Evolutionary conservation across 53 echinoderm and acorn worm species (phyloP).

Genomic region (Actinopyga echinites): DNA sequence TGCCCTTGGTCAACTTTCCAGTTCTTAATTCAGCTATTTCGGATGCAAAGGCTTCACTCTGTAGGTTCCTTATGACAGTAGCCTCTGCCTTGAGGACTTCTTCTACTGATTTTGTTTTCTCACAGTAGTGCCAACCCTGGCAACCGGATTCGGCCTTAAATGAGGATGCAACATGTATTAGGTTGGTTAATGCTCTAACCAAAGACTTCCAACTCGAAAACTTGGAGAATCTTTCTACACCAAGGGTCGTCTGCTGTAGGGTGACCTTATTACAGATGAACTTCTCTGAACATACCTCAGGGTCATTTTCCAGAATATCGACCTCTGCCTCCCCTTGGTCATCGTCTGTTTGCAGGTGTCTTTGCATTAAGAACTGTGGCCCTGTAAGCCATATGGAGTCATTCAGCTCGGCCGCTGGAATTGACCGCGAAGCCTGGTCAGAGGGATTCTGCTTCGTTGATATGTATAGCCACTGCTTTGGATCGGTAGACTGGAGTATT

Average conservation of each 20-base stretch:
- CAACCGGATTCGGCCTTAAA: conserved; percentile 29
- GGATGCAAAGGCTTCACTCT: conserved; percentile 48
- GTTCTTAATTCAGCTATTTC: conserved; percentile 50
- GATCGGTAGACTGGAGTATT: conserved; percentile 43
- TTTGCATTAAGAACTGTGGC: conserved; percentile 40
- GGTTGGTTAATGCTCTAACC: conserved; percentile 42
- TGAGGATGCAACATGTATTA: conserved; percentile 41
- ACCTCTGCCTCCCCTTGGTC: conserved; percentile 12
- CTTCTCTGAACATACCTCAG: conserved; percentile 49
- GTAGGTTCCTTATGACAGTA: conserved; percentile 47
- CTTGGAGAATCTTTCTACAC: conserved; percentile 42
- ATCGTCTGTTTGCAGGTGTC: conserved; percentile 8
- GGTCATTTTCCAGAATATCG: conserved; percentile 43
- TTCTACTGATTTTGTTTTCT: conserved; percentile 42
- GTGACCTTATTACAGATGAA: conserved; percentile 48
- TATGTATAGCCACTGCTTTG: conserved; percentile 58
- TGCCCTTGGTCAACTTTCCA: conserved; percentile 44
- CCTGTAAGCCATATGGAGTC: conserved; percentile 52
- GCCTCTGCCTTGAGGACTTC: conserved; percentile 43
- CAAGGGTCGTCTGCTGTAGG: conserved; percentile 25
- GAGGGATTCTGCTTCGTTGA: conserved; percentile 52
- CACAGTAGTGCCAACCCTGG: conserved; percentile 67
- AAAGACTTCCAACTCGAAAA: conserved; percentile 61
- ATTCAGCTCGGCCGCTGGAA: conserved; percentile 40
- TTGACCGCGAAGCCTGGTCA: conserved; percentile 47